phyloP scores from a whole-genome alignment of 2,888 invertebrate species.

The Xylocampa areola region DNA sequence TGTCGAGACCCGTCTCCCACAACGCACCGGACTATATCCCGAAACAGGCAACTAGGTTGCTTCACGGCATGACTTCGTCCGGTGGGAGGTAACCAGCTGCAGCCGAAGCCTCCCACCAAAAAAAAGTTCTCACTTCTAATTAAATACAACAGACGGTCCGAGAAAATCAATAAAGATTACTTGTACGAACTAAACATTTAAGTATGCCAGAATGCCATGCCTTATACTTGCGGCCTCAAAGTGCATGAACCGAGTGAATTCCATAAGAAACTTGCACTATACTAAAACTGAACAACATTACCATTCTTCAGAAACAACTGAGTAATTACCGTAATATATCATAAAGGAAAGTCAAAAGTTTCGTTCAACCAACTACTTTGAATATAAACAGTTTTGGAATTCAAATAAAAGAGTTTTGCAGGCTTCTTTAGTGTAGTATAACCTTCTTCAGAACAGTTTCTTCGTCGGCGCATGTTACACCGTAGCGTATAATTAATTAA shows the following conservation, averaged over 20 bases:
- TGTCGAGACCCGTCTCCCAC: too few relatives aligned
- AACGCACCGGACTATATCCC: too few relatives aligned
- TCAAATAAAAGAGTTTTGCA: slow-evolving; percentile 62
- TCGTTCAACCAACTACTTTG: slow-evolving; percentile 54
- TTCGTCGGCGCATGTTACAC: slow-evolving; percentile 35
- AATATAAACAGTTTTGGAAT: slow-evolving; percentile 65
- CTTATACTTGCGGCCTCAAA: not conserved
- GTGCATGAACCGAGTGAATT: slow-evolving; percentile 24
- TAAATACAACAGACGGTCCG: too few relatives aligned
- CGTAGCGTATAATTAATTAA: not conserved
- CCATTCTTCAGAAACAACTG: slow-evolving; percentile 38
- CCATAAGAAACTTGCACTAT: slow-evolving; percentile 11
- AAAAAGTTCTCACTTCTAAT: too few relatives aligned
- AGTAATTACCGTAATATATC: slow-evolving; percentile 57
- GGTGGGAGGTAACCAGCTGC: too few relatives aligned
- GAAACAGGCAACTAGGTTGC: too few relatives aligned
- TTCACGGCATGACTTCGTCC: too few relatives aligned
- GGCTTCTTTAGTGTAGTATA: slow-evolving; percentile 50
- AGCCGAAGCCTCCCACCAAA: too few relatives aligned
- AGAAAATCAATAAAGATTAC: too few relatives aligned
- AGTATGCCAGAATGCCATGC: not conserved
- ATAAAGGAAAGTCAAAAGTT: slow-evolving; percentile 54
- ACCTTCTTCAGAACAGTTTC: slow-evolving; percentile 47
- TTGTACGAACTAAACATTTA: too few relatives aligned
- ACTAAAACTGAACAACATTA: slow-evolving; percentile 22